Base-by-base conservation (phyloP, 2,888 invertebrate genomes). In the Hybos culiciformis region DNA sequence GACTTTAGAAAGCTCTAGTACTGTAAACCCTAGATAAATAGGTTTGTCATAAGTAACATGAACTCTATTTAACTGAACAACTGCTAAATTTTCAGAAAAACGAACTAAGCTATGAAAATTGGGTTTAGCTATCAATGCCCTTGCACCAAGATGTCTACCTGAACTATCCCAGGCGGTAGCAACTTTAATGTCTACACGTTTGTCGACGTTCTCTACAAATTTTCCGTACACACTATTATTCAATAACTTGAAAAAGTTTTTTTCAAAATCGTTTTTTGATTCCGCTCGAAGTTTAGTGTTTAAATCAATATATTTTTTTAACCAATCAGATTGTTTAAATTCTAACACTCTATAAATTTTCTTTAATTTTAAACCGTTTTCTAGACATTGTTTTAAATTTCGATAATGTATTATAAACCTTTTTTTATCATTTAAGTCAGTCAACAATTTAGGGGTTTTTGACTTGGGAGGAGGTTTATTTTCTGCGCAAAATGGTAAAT, bases 371-470 rank as follows among this genome's bases (percentile, higher is more conserved):
- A 41, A 4, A 12, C 42, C 42, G 26, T 42, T 37, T 11, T 23
- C 21, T 9, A 44, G 18, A 23, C 37, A 42, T 37, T 58, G 53
- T 46, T 59, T 53, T 31, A 64, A 49, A 41, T 54, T 57, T 23
- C 49, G 24, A 46, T 61, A 60, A 48, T 62, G 58, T 8, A 60
- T 50, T 2, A 60, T 48, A 45, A 62, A 61, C 19, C 46, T 48
- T 12, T 44, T 26, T 40, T 58, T 59, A 17, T 43, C 20, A 6
- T 43, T 21, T 1, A 56, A 37, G 14, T 53, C 55, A 7, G 54
- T 48, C 31, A 57, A 19, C 2, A 57, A 46, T 47, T 56, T 58
- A 8, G 43, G 33, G 9, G 41, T 17, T 41, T 41, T 48, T 2
- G 46, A 32, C 9, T 38, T 36, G 7, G 52, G 45, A 4, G 51